These are phyloP conservation scores for Pelobates fuscus DNA, from an alignment of 2,113 vertebrate genomes.

Conservation along the genomic window DNA sequence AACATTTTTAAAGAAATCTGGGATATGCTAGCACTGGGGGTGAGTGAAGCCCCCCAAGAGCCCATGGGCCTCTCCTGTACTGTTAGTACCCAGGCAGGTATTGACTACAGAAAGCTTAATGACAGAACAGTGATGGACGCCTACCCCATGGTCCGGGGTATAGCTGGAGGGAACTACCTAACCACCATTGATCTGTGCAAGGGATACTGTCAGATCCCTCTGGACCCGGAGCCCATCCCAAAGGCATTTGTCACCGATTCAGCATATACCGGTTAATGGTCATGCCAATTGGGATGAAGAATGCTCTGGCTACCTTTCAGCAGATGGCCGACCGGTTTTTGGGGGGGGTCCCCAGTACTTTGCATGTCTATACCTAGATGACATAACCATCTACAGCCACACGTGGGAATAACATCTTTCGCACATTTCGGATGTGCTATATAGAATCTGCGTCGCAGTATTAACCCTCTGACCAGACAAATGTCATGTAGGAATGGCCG, in stretches of 20 bases:
- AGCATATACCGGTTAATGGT: background rate
- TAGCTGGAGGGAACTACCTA: background rate
- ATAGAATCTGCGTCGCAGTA: background rate
- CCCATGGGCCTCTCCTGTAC: background rate
- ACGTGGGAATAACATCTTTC: background rate
- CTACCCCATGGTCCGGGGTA: background rate
- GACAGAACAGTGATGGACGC: background rate
- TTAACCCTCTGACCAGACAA: background rate
- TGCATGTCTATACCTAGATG: background rate
- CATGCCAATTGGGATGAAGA: slow-evolving; percentile 1
- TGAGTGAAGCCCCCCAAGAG: background rate
- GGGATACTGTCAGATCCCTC: slow-evolving; percentile 8
- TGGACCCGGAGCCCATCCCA: background rate
- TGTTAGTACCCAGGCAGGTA: background rate
- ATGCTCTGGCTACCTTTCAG: background rate
- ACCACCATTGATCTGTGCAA: background rate
- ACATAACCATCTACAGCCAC: background rate
- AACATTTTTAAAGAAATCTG: background rate
- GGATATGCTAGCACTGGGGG: background rate
- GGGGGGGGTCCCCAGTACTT: background rate
- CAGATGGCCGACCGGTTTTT: background rate
- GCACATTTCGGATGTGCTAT: background rate
- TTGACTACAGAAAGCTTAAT: background rate
- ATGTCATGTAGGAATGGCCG: too few species aligned
- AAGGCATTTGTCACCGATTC: background rate